Evolutionary conservation across 2,797 vertebrate genomes (phyloP).

Genomic region (Chanos chanos): DNA sequence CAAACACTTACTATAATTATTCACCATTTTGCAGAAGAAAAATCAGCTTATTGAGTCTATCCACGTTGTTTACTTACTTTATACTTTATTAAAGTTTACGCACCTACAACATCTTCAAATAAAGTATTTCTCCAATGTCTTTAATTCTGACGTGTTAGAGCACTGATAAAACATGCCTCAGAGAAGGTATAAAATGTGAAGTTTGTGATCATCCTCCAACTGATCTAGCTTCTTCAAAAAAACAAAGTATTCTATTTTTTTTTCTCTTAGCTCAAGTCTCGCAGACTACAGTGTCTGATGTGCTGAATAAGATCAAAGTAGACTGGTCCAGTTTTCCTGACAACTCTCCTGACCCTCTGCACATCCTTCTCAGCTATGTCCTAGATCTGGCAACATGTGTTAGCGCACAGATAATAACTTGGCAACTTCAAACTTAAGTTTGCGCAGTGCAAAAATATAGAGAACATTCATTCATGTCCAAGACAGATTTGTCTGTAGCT

Average conservation of each 20-base stretch:
- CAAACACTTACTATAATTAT: constrained; percentile 33
- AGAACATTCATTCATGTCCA: too few relatives aligned
- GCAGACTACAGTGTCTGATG: not conserved
- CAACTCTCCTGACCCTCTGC: constrained; percentile 1
- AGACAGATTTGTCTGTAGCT: too few relatives aligned
- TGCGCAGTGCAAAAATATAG: too few relatives aligned
- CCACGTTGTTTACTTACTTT: too few relatives aligned
- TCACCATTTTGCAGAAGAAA: not conserved
- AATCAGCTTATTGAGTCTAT: not conserved
- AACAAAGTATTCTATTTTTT: not conserved
- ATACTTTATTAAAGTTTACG: too few relatives aligned
- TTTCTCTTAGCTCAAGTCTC: not conserved
- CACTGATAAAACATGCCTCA: not conserved
- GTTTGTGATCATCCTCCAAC: not conserved
- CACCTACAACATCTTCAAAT: too few relatives aligned
- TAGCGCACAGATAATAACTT: too few relatives aligned
- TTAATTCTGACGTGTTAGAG: too few relatives aligned
- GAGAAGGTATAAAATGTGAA: not conserved
- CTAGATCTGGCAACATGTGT: not conserved
- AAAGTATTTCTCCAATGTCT: too few relatives aligned
- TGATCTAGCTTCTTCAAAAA: not conserved
- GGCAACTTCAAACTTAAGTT: too few relatives aligned
- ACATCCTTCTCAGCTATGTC: too few relatives aligned
- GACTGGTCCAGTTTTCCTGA: constrained; percentile 22
- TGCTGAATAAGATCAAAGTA: constrained; percentile 10